Evolutionary conservation across 2,797 vertebrate genomes (phyloP).

Genomic region (Tapirus indicus): DNA sequence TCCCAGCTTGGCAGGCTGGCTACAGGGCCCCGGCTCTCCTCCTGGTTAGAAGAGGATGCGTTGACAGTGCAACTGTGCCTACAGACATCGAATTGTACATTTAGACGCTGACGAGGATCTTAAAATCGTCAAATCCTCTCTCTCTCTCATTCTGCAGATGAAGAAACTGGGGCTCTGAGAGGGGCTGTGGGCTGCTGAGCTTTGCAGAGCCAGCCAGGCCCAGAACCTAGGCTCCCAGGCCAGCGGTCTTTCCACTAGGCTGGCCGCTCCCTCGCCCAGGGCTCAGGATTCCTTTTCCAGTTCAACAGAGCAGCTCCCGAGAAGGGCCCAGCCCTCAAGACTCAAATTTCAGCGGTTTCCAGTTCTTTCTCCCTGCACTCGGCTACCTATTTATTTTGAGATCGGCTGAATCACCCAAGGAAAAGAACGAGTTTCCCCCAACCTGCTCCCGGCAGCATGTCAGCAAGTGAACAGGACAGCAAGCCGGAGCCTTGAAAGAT

Average conservation of each 20-base stretch:
- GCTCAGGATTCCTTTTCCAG: conserved; percentile 35
- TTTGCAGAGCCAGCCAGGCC: neutral
- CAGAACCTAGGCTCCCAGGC: neutral
- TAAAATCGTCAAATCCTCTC: neutral
- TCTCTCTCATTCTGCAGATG: neutral
- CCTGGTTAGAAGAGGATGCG: neutral
- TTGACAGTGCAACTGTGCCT: neutral
- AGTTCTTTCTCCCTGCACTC: conserved; percentile 14
- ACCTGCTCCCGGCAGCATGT: neutral
- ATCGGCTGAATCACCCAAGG: conserved; percentile 55
- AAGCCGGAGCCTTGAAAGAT: fast-evolving
- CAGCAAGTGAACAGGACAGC: conserved; percentile 25
- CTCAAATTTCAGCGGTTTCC: conserved; percentile 24
- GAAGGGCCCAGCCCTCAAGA: neutral
- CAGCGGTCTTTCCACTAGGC: neutral
- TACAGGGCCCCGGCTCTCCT: no score
- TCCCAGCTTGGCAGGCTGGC: neutral
- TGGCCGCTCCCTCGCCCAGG: neutral
- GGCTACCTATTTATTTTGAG: conserved; percentile 74
- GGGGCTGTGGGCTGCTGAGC: neutral
- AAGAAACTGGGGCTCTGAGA: neutral
- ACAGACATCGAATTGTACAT: neutral
- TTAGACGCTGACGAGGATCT: neutral
- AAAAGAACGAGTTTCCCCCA: conserved; percentile 50
- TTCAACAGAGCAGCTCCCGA: neutral